These are phyloP conservation scores for Anseranas semipalmata DNA, from an alignment of 2,113 vertebrate species.

Conservation along the genomic window DNA sequence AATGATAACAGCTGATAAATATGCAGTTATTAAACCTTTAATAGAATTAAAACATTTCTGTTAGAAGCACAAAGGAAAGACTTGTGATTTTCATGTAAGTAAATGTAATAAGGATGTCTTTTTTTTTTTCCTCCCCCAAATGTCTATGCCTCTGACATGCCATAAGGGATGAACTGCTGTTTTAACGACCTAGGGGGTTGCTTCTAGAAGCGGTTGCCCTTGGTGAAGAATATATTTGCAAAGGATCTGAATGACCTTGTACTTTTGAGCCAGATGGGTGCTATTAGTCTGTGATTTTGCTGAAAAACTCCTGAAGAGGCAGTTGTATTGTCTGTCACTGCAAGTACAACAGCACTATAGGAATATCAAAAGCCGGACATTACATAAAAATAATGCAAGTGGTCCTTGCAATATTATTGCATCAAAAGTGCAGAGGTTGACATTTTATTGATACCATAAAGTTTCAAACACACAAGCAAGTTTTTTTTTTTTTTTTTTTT, in stretches of 20 bases:
- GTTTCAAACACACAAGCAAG: not conserved
- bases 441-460: not conserved
- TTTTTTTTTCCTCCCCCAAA: not conserved
- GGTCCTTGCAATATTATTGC: not conserved
- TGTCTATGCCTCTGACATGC: not conserved
- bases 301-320: not conserved
- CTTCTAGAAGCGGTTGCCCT: not conserved
- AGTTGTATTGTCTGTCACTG: not conserved
- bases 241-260: constrained; percentile 28
- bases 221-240: constrained; percentile 16
- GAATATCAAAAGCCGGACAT: not conserved
- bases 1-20: not conserved
- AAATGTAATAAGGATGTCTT: not conserved
- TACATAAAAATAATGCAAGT: not conserved
- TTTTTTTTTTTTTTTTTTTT: not conserved
- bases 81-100: not conserved
- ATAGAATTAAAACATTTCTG: not conserved
- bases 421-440: not conserved
- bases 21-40: not conserved
- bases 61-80: not conserved
- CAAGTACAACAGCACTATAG: not conserved
- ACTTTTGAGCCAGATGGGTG: not conserved
- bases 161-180: not conserved
- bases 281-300: not conserved
- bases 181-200: not conserved